phyloP scores from a whole-genome alignment of 2,113 vertebrate genomes.

The Ifrita kowaldi region DNA sequence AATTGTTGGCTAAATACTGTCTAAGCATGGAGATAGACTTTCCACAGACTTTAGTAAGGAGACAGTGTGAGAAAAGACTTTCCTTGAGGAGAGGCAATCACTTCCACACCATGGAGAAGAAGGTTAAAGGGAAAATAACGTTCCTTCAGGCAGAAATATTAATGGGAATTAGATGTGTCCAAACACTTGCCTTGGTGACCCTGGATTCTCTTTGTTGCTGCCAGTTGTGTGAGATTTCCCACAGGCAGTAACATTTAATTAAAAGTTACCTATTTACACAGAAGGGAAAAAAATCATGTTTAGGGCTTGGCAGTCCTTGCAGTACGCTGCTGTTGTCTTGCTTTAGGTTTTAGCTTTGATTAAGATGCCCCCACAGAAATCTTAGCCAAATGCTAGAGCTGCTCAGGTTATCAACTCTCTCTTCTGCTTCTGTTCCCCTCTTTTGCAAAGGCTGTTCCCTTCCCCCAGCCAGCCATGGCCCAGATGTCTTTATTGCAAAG shows the following conservation, averaged over 20 bases:
- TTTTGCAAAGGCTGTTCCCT: not conserved
- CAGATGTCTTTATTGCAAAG: not conserved
- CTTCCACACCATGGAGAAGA: not conserved
- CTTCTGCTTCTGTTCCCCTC: not conserved
- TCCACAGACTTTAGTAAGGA: not conserved
- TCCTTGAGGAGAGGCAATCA: rapidly evolving
- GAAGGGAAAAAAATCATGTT: not conserved
- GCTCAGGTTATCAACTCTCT: not conserved
- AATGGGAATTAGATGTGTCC: not conserved
- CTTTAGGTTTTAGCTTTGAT: not conserved
- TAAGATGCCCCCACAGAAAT: not conserved
- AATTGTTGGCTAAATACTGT: not conserved
- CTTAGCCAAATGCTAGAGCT: not conserved
- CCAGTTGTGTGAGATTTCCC: not conserved
- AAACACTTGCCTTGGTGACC: not conserved
- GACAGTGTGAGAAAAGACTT: not conserved
- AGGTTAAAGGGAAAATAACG: not conserved
- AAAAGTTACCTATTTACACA: not conserved
- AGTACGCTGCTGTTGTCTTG: not conserved
- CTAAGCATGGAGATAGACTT: not conserved
- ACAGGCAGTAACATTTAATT: not conserved
- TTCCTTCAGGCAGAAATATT: not conserved
- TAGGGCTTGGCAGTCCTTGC: not conserved
- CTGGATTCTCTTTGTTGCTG: not conserved
- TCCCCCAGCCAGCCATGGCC: not conserved